Evolutionary conservation across 1,140 invertebrate species (phyloP).

Genomic region (Manduca sexta): DNA sequence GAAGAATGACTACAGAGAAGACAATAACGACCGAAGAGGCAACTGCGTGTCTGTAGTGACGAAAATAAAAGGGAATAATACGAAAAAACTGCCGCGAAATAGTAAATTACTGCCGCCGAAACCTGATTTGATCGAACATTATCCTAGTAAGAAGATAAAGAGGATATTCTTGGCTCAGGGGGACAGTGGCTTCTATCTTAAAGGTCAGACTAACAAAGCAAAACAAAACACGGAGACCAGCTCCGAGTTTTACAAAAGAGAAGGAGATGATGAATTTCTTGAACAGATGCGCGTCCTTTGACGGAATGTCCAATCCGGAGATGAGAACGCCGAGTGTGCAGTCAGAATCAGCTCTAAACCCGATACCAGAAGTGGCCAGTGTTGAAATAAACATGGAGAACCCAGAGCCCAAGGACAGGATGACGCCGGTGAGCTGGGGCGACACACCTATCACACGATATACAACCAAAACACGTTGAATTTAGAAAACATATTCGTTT

Average conservation of each 20-base stretch:
- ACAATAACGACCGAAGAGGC: conserved; percentile 51
- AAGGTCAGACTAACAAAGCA: conserved; percentile 61
- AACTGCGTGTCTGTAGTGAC: conserved; percentile 70
- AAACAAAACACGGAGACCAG: conserved; percentile 64
- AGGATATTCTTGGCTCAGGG: conserved; percentile 71
- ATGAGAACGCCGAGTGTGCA: conserved; percentile 45
- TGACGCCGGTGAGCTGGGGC: conserved; percentile 60
- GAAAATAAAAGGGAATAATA: conserved; percentile 69
- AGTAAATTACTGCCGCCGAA: conserved; percentile 61
- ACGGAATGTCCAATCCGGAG: conserved; percentile 49
- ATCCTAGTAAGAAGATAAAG: conserved; percentile 70
- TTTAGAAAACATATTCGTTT: conserved; percentile 64
- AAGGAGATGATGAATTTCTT: conserved; percentile 71
- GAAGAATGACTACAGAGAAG: conserved; percentile 75
- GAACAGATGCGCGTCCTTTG: conserved; percentile 54
- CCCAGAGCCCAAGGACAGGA: conserved; percentile 26
- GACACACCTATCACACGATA: conserved; percentile 56
- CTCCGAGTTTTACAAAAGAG: conserved; percentile 68
- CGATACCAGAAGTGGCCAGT: conserved; percentile 41
- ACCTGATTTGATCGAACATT: conserved; percentile 72
- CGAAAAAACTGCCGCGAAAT: conserved; percentile 56
- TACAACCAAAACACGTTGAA: conserved; percentile 70
- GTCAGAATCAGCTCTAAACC: conserved; percentile 42
- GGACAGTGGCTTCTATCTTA: conserved; percentile 67
- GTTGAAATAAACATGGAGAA: conserved; percentile 30